Evolutionary conservation across 2,888 invertebrate genomes (phyloP), one percentile per base, ranked within the genome.

Genomic region (Tyria jacobaeae): DNA sequence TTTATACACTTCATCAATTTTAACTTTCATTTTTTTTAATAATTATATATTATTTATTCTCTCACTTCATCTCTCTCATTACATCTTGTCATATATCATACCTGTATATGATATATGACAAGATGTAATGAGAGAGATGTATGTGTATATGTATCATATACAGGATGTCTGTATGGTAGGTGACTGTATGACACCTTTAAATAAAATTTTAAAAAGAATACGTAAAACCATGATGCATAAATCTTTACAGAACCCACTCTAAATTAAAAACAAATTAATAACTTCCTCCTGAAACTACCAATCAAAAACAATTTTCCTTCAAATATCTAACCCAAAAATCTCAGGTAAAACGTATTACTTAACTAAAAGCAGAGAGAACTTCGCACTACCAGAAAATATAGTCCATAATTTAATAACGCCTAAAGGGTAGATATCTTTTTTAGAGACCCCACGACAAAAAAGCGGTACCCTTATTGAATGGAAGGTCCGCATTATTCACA

Each of bases 341-440:
- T 72, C 76, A 82, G 85, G 84, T 84, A 85, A 79, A 81, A 84
- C 78, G 73, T 81, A 85, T 85, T 84, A 80, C 82, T 80, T 81
- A 76, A 76, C 71, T 76, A 70, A 78, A 80, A 69, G 67, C 71
- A 72, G 75, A 76, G 70, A 77, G 78, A 78, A 73, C 81, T 83
- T 78, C 85, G 85, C 84, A 82, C 86, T 76, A 79, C 77, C 73
- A 81, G 77, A 86, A 86, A 88, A 89, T 87, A 88, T 84, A 85
- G 86, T 84, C 83, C 82, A 88, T 90, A 89, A 90, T 89, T 90
- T 89, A 90, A 90, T 91, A 87, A 84, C 84, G 70, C 80, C 82
- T 82, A 87, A 90, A 86, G 88, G 90, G 87, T 87, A 77, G 79
- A 87, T 87, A 89, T 88, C 87, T 89, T 88, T 88, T 89, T 88